These are phyloP conservation scores for Oryzias javanicus DNA, from an alignment of 2,113 vertebrate species.

Conservation along the genomic window DNA sequence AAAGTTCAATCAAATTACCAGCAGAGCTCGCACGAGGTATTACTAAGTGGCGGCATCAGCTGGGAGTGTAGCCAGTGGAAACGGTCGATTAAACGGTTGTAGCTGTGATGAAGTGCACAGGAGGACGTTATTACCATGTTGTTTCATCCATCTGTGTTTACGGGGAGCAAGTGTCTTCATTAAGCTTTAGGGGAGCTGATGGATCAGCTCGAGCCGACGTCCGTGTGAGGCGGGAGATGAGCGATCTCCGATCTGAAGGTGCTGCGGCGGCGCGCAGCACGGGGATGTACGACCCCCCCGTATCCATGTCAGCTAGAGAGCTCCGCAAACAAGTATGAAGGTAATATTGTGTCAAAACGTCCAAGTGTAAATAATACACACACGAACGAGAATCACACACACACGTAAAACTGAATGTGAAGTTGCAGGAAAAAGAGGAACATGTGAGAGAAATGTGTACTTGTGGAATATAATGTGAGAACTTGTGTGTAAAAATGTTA, in stretches of 20 bases:
- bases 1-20: slow-evolving; percentile 58
- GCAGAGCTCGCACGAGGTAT: slow-evolving; percentile 40
- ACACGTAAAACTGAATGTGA: too few relatives aligned
- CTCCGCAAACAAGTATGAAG: slow-evolving; percentile 39
- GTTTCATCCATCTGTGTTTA: slow-evolving; percentile 51
- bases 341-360: too few relatives aligned
- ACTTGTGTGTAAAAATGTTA: too few relatives aligned
- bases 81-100: slow-evolving; percentile 50
- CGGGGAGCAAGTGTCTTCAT: slow-evolving; percentile 62
- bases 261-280: slow-evolving; percentile 1
- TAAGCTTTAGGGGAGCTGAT: slow-evolving; percentile 54
- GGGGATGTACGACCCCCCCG: slow-evolving; percentile 5
- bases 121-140: slow-evolving; percentile 36
- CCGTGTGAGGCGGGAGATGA: slow-evolving; percentile 49
- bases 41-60: slow-evolving; percentile 38
- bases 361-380: too few relatives aligned
- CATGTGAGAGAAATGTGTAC: too few relatives aligned
- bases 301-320: slow-evolving; percentile 12
- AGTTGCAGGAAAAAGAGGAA: too few relatives aligned
- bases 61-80: slow-evolving; percentile 46
- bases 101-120: slow-evolving; percentile 38
- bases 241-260: slow-evolving; percentile 40
- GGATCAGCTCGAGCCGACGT: slow-evolving; percentile 43
- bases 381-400: too few relatives aligned
- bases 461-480: too few relatives aligned